These are phyloP conservation scores for Sminthurinus signatus DNA, from an alignment of 1,140 invertebrate genomes.

Conservation along the genomic window DNA sequence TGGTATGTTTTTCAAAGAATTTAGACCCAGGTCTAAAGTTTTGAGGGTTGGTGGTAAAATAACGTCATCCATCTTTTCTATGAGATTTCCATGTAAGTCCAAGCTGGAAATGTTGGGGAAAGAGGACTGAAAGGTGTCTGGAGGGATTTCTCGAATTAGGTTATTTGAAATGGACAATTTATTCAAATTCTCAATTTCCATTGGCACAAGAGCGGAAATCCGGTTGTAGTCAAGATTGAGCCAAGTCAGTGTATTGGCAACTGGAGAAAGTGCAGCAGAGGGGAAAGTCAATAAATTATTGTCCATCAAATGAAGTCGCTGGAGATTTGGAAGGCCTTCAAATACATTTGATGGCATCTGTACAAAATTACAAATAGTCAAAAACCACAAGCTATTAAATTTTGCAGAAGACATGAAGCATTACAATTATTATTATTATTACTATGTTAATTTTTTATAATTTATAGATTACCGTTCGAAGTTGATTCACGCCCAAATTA, in stretches of 20 bases:
- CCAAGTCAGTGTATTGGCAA: constrained; percentile 60
- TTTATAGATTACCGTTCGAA: constrained; percentile 66
- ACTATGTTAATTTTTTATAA: background rate
- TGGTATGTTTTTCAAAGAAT: constrained; percentile 39
- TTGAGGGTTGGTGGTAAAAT: constrained; percentile 36
- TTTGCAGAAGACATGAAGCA: too few species aligned
- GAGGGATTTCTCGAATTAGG: constrained; percentile 74
- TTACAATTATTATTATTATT: constrained; percentile 1
- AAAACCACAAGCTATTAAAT: background rate
- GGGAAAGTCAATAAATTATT: constrained; percentile 81
- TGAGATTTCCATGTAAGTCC: constrained; percentile 41
- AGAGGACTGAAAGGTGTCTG: constrained; percentile 63
- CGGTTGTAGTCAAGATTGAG: constrained; percentile 78
- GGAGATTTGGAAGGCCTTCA: constrained; percentile 67
- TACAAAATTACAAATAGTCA: constrained; percentile 7
- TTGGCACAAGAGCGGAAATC: constrained; percentile 67
- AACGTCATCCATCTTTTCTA: constrained; percentile 36
- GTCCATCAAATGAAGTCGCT: constrained; percentile 73
- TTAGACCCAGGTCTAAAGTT: constrained; percentile 40
- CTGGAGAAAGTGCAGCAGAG: constrained; percentile 62
- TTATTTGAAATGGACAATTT: constrained; percentile 68
- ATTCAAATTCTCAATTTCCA: constrained; percentile 50
- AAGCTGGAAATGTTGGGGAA: constrained; percentile 42
- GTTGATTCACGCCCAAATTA: constrained; percentile 74
- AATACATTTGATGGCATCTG: constrained; percentile 80